These are phyloP conservation scores for Hassar affinis DNA, from an alignment of 2,113 vertebrate genomes.

Conservation along the genomic window DNA sequence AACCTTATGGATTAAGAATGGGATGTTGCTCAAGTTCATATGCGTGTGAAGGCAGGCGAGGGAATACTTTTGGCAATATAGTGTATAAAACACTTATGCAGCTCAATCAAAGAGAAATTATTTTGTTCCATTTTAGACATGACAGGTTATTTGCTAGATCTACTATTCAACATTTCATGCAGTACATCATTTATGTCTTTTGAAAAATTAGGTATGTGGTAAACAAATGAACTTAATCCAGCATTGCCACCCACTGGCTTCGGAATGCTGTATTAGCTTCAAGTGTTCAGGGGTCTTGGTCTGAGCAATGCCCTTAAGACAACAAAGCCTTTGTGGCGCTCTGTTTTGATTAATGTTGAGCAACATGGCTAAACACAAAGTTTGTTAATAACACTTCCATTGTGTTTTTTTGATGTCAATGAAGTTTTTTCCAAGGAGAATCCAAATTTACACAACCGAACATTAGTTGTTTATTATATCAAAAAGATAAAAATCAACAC, in stretches of 20 bases:
- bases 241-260: not conserved
- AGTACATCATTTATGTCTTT: not conserved
- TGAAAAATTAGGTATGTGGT: not conserved
- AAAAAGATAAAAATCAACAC: not conserved
- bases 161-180: not conserved
- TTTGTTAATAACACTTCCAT: not conserved
- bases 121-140: not conserved
- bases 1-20: too few relatives aligned
- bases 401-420: not conserved
- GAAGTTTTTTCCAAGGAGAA: not conserved
- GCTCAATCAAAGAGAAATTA: not conserved
- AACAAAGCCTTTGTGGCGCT: not conserved
- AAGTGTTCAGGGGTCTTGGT: not conserved
- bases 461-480: not conserved
- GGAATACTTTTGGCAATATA: too few relatives aligned
- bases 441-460: not conserved
- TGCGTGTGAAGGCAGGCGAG: too few relatives aligned
- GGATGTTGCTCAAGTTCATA: too few relatives aligned
- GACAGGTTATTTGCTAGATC: not conserved
- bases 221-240: not conserved
- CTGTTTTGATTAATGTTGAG: not conserved
- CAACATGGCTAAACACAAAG: not conserved
- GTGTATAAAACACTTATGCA: not conserved
- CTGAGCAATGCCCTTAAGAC: not conserved
- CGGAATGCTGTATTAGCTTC: not conserved